Percentiles rank a stretch among this genome's conserved stretches.
Evolutionary conservation across 1,140 invertebrate genomes (phyloP).

Genomic region (Kradibia gibbosae): DNA sequence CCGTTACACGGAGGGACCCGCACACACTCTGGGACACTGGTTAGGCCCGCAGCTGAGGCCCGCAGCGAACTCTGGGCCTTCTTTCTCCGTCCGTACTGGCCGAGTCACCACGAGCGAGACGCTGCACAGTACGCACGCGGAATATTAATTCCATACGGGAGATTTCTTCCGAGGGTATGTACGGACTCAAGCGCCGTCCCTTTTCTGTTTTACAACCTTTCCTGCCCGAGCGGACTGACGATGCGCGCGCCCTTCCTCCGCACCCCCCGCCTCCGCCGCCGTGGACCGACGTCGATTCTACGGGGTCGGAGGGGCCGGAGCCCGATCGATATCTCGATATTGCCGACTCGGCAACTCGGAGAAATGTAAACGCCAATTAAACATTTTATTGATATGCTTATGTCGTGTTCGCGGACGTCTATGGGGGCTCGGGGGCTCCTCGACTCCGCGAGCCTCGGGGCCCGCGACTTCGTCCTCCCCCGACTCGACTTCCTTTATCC

Average conservation of each 20-base stretch:
- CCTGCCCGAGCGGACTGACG: constrained; percentile 43
- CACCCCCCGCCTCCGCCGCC: too few relatives aligned
- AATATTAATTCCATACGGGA: constrained; percentile 41
- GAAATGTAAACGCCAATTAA: constrained; percentile 71
- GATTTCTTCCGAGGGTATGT: constrained; percentile 39
- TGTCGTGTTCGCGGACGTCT: constrained; percentile 62
- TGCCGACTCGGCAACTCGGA: constrained; percentile 63
- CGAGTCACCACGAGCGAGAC: neutral
- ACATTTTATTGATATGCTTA: constrained; percentile 70
- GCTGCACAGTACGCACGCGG: neutral
- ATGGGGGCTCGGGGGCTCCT: neutral
- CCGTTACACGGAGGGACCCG: too few relatives aligned
- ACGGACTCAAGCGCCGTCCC: neutral
- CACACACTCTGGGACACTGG: too few relatives aligned
- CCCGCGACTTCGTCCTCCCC: neutral
- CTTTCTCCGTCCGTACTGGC: neutral
- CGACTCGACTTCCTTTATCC: neutral
- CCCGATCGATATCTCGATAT: constrained; percentile 65
- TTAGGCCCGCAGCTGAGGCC: too few relatives aligned
- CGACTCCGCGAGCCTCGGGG: too few relatives aligned
- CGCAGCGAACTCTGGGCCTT: neutral
- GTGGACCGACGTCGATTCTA: too few relatives aligned
- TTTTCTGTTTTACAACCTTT: constrained; percentile 49
- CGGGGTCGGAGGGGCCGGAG: constrained; percentile 40
- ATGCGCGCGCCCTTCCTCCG: constrained; percentile 18